These are phyloP conservation scores for Argyresthia albistria DNA, from an alignment of 2,888 invertebrate species.

Conservation along the genomic window DNA sequence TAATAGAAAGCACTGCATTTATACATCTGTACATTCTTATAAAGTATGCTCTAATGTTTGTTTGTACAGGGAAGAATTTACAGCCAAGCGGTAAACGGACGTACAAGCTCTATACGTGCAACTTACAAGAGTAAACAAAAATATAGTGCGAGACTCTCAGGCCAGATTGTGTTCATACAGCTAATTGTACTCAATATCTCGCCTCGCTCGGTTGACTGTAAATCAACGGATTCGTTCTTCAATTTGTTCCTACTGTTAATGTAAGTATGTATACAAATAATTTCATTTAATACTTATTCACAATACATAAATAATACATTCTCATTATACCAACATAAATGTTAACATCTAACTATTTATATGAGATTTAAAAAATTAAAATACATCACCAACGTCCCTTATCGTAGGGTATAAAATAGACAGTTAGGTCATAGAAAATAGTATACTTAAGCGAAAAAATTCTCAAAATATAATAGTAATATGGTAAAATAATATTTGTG, in stretches of 20 bases:
- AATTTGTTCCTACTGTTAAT: constrained; percentile 26
- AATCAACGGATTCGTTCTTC: constrained; percentile 23
- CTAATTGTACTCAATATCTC: constrained; percentile 10
- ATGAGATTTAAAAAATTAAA: constrained; percentile 22
- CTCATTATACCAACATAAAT: constrained; percentile 21
- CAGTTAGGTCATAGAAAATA: background rate
- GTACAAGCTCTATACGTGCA: background rate
- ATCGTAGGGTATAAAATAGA: constrained; percentile 1
- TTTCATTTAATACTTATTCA: constrained; percentile 40
- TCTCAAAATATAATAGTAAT: background rate
- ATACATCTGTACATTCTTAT: too few species aligned
- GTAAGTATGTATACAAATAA: constrained; percentile 20
- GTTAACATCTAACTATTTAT: constrained; percentile 15
- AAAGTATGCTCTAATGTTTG: too few species aligned
- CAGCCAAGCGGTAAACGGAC: constrained; percentile 25
- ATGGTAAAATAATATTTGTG: constrained; percentile 26
- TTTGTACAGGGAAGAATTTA: constrained; percentile 21
- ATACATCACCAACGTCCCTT: constrained; percentile 1
- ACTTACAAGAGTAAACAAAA: constrained; percentile 14
- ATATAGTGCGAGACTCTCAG: constrained; percentile 16
- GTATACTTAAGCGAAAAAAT: background rate
- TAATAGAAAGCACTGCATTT: too few species aligned
- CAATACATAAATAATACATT: constrained; percentile 46
- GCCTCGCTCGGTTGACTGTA: constrained; percentile 25
- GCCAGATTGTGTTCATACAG: constrained; percentile 16